Base-by-base conservation (phyloP, 2,888 invertebrate species). In the Hydropsyche betteni region DNA sequence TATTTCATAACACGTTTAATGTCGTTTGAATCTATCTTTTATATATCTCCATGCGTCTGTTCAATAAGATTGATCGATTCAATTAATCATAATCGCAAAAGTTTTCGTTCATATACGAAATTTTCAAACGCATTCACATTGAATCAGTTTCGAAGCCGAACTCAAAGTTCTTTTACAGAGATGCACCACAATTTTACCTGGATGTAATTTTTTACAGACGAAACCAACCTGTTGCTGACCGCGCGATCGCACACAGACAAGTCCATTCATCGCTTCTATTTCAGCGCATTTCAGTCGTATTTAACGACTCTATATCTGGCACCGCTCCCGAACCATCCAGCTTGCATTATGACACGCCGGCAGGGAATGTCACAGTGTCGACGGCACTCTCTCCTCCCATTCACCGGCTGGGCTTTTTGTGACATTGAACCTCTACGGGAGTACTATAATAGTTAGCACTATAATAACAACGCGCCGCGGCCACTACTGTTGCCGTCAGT, bases 211-310 rank as follows among this genome's bases (percentile, higher is more conserved):
- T 24, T 24, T 24, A 24, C 55, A 0, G 14, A 24, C 55, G 55
- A n/a, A 12, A 55, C 55, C 55, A 24, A 7, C 55, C 6, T 12
- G 44, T n/a, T 10, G 8, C 55, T 12, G 24, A 14, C n/a, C 64
- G 64, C 64, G 33, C 64, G 12, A 14, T 7, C 5, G 2, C 12
- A 14, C 44, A 69, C 24, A 12, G 14, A 10, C 69, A 24, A 34
- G 33, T n/a, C 34, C 72, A 72, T 72, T 72, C 72, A 72, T 58
- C 58, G 36, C 38, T 44, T 58, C 55, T 72, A 55, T 55, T 72
- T 69, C 69, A 55, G 36, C 44, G 44, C 44, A 8, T 44, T 44
- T 24, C 24, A 24, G 24, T 24, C 44, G 6, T 44, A 44, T 44
- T 44, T 44, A 44, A 44, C 44, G 44, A 44, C 44, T 14, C 38